A percentile compares a stretch with the other conserved stretches of the same genome.
phyloP scores from a whole-genome alignment of 2,797 vertebrate species.

The Pseudomugil tenellus region DNA sequence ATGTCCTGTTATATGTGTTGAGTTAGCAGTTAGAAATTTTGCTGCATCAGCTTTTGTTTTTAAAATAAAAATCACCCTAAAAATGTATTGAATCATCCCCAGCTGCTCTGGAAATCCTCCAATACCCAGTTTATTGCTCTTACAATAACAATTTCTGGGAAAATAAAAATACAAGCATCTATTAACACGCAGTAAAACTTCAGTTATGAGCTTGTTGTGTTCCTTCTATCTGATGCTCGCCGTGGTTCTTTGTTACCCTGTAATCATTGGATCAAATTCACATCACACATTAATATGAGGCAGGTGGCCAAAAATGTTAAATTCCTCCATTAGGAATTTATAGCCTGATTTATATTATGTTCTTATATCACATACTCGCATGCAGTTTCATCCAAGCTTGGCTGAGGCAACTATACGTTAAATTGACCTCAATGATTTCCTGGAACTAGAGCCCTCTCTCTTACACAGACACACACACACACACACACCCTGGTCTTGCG shows the following conservation, averaged over 20 bases:
- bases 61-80: not conserved
- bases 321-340: conserved; percentile 43
- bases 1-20: not conserved
- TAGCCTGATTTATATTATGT: conserved; percentile 50
- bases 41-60: not conserved
- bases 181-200: conserved; percentile 73
- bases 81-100: not conserved
- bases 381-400: conserved; percentile 21
- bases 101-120: conserved; percentile 37
- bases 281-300: conserved; percentile 68
- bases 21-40: not conserved
- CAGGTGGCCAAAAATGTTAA: conserved; percentile 49
- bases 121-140: conserved; percentile 53
- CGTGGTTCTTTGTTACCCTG: conserved; percentile 57
- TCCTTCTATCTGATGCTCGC: conserved; percentile 52
- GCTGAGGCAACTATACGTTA: conserved; percentile 45
- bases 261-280: conserved; percentile 70
- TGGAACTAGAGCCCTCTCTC: conserved; percentile 22
- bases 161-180: conserved; percentile 63
- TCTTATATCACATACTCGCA: conserved; percentile 35
- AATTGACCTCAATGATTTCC: conserved; percentile 46
- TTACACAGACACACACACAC: conserved; percentile 28
- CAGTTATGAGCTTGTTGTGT: conserved; percentile 64
- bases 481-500: conserved; percentile 5
- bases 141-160: conserved; percentile 62